Evolutionary conservation across 2,113 vertebrate species (phyloP), one percentile per base, ranked within the genome.

Genomic region (Brachyistius frenatus): DNA sequence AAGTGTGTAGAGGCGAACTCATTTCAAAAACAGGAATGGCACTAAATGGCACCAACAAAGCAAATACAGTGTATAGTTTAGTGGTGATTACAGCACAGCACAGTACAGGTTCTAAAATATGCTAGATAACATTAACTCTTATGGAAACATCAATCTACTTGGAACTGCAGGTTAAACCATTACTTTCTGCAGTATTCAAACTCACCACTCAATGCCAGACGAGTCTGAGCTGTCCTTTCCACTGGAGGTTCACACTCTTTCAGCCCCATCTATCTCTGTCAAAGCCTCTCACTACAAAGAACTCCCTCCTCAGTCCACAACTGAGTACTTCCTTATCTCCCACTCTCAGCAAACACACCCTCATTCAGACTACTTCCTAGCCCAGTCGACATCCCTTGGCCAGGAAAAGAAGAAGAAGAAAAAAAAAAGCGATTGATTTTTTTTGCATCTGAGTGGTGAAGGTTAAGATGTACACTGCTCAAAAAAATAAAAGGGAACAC

Each of bases 241-340:
- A 58, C 44, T 70, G 41, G 81, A 23, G 49, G 79, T 63, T 85
- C 79, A 41, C 66, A 69, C 78, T 66, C 69, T 62, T 76, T 80
- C 64, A 81, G 64, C 78, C n/a, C 66, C 84, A 85, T 89, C 88
- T 54, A 64, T 89, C 66, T 84, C 73, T 80, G 76, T 88, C 88
- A 76, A 61, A 79, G 65, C 58, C 14, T 63, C 65, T 71, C 60
- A 58, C 87, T 69, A 67, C 60, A 71, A 78, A 81, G 70, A 31
- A 41, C 70, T 78, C 55, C 47, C 41, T 74, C 80, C 82, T 78
- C 74, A 60, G 57, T 80, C 75, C 75, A 66, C 58, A 47, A 68
- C 78, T 49, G 76, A 75, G 73, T 79, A 53, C 75, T 36, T 78
- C 61, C 84, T 90, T 90, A 90, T 89, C 89, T 87, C 50, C 49